Base-by-base conservation (phyloP, 92 coral and sea anemone species). In the Parazoanthus swiftii region DNA sequence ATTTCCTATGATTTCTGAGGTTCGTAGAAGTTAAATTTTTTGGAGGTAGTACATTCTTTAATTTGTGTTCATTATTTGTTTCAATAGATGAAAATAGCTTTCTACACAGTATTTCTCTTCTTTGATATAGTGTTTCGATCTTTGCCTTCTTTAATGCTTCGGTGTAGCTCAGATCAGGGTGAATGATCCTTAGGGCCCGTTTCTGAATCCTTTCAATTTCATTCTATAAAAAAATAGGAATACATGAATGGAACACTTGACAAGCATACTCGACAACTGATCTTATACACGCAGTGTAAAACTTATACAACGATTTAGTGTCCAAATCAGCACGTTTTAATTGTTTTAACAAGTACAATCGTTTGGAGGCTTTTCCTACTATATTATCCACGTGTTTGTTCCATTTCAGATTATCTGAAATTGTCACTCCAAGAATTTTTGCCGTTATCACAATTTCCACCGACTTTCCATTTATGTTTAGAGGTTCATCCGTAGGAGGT, bases 251-350 rank as follows among this genome's bases (percentile, higher is more conserved):
- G 81, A 89, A 89, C 15, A 70, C 88, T 54, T 81, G 74, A 56
- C 87, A 89, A 29, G 88, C 88, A 68, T 89, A 89, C 70, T 89
- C 91, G n/a, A 89, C 18, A n/a, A 89, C 86, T 8, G 91, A 71
- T 21, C 87, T 35, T 20, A 88, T 72, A 50, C 87, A 81, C 51
- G 90, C 87, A 37, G 77, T 59, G 48, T 81, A 88, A 81, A 80
- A 81, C 54, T 81, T 63, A 51, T 63, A 79, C 66, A 81, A 65
- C 29, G 68, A 74, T 36, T 35, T 46, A 25, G 58, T 33, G 3
- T 88, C 90, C 42, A 70, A 66, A 48, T 43, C 88, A 70, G 88
- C 88, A 16, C 78, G 88, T 68, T 70, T 74, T n/a, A n/a, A n/a
- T n/a, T n/a, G n/a, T n/a, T n/a, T n/a, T n/a, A n/a, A n/a, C n/a